Base-by-base conservation (phyloP, 1,140 invertebrate species). In the Megathymus violae region DNA sequence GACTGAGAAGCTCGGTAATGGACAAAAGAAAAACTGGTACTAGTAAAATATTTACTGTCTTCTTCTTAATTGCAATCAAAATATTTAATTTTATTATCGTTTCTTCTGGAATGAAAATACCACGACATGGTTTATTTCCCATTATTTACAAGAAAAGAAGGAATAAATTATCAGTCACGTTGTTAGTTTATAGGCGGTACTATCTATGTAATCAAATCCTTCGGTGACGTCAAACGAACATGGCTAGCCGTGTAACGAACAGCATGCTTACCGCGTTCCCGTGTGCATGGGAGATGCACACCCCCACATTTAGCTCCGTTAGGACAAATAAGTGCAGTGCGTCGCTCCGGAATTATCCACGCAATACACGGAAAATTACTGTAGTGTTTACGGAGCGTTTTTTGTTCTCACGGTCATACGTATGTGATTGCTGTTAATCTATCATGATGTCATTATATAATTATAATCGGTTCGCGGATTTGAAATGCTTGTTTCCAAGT, bases 301-400 rank as follows among this genome's bases (percentile, higher is more conserved):
- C 34, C 52, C 46, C 64, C 50, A 67, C 69, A 78, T 81, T 81
- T 72, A 80, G 79, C 69, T 73, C 87, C 84, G 87, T 88, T 89
- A 89, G 67, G 60, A 70, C 79, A 85, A 84, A 79, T 78, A 84
- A 84, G 78, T 78, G 82, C 78, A 86, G 81, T 85, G 76, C 73
- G 76, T 77, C 54, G 67, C 69, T 73, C 69, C 79, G 72, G 74
- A 74, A 86, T 85, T 86, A 86, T 75, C 71, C 50, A 64, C 72
- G 69, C 69, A 73, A 78, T 84, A 84, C 79, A 74, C 60, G 82
- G 85, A 86, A 89, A 88, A 89, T 88, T 88, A 87, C 82, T 79
- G 80, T 81, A 64, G 62, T 71, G 64, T 76, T 59, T 74, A 62
- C 73, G 64, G 69, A 58, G 59, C 62, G 48, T 71, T 78, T 85